Conservation (phyloP, 2,113 vertebrate genomes). For the Chrysochloris asiatica region DNA sequence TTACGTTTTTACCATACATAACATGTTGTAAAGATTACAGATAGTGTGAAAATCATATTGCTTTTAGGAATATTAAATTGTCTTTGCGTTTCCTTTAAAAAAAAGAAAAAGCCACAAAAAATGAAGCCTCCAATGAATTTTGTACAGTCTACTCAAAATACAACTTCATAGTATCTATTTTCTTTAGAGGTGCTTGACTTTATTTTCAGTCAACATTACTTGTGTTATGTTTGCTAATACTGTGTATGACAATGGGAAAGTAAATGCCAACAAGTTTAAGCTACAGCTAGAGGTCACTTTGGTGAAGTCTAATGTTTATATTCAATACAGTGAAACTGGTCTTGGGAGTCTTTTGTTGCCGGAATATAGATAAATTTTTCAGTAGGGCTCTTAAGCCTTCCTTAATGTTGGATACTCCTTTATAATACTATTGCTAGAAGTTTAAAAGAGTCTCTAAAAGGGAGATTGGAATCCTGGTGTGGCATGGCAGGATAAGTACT, state of each 20-base stretch:
- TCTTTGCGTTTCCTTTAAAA: neutral
- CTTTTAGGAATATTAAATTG: slow-evolving; percentile 29
- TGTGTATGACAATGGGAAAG: slow-evolving; percentile 35
- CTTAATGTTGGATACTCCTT: neutral
- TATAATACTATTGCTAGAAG: neutral
- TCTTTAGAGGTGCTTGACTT: slow-evolving; percentile 50
- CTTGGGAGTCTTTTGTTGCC: slow-evolving; percentile 47
- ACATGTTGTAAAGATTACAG: neutral
- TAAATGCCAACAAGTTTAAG: slow-evolving; percentile 60
- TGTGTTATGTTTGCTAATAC: slow-evolving; percentile 72
- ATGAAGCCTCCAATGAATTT: neutral
- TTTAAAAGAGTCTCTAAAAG: neutral
- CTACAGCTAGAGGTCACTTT: slow-evolving; percentile 69
- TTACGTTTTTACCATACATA: neutral
- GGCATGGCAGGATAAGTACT: too few species aligned
- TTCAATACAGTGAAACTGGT: slow-evolving; percentile 60
- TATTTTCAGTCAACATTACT: slow-evolving; percentile 72
- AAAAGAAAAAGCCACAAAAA: neutral
- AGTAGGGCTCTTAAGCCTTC: neutral
- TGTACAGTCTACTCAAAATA: slow-evolving; percentile 34
- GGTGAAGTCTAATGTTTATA: slow-evolving; percentile 66
- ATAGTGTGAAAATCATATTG: neutral
- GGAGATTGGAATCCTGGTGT: too few species aligned
- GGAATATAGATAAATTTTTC: slow-evolving; percentile 34
- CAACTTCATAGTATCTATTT: slow-evolving; percentile 43